Conservation (phyloP, 2,113 vertebrate species). For the Scytalopus superciliaris region DNA sequence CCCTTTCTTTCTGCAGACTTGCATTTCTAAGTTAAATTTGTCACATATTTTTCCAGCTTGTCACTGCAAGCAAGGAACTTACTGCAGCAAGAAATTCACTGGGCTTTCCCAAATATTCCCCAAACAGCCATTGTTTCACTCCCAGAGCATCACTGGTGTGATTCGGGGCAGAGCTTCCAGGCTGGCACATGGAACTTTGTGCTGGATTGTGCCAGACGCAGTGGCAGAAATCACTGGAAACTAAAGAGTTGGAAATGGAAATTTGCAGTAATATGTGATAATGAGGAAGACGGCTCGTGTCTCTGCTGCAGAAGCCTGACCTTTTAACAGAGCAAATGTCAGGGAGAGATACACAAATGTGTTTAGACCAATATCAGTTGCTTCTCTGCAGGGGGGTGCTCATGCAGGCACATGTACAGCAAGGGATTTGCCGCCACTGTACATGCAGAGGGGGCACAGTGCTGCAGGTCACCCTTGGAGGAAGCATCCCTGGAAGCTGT, state of each 20-base stretch:
- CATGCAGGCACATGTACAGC: background rate
- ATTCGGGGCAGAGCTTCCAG: background rate
- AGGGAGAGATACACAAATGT: constrained; percentile 56
- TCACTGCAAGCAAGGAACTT: background rate
- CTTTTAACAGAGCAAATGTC: constrained; percentile 69
- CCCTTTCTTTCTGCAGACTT: background rate
- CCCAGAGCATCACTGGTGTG: accelerated
- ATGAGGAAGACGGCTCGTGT: constrained; percentile 36
- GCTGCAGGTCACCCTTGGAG: background rate
- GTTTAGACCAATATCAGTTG: constrained; percentile 45
- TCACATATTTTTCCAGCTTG: background rate
- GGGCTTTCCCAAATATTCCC: background rate
- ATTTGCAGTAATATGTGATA: constrained; percentile 39
- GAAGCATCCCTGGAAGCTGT: background rate
- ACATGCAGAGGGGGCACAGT: background rate
- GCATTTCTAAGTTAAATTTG: background rate
- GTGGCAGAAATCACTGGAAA: background rate
- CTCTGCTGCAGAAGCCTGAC: constrained; percentile 39
- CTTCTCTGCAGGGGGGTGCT: background rate
- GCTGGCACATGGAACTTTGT: background rate
- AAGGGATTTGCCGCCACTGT: background rate
- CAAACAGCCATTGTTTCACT: background rate
- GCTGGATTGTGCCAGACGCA: background rate
- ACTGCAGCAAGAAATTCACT: background rate
- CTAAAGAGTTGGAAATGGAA: background rate